These are phyloP conservation scores for Hyposmocoma kahamanoa DNA, from an alignment of 1,140 invertebrate genomes.

Conservation along the genomic window DNA sequence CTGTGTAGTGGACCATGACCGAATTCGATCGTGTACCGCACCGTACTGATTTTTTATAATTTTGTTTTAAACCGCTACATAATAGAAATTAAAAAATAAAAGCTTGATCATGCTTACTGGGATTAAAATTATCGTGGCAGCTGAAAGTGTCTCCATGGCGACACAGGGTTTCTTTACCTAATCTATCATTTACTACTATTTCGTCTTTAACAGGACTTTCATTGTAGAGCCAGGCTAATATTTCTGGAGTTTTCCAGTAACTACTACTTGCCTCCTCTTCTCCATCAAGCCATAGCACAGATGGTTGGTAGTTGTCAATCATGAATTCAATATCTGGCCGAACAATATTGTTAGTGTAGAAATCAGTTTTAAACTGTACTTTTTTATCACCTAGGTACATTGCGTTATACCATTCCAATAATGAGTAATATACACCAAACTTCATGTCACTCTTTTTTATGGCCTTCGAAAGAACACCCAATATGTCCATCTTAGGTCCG, in stretches of 20 bases:
- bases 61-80: too few species aligned
- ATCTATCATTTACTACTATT: conserved; percentile 91
- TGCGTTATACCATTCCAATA: conserved; percentile 95
- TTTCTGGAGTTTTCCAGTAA: conserved; percentile 88
- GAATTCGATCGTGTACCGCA: too few species aligned
- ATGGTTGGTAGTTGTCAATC: conserved; percentile 87
- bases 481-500: conserved; percentile 87
- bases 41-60: too few species aligned
- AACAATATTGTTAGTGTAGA: conserved; percentile 81
- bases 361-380: conserved; percentile 78
- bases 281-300: conserved; percentile 95
- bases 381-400: conserved; percentile 85
- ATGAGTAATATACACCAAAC: conserved; percentile 92
- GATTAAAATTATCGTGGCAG: conserved; percentile 89
- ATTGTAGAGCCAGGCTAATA: conserved; percentile 96
- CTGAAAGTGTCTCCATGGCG: conserved; percentile 93
- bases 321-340: conserved; percentile 85
- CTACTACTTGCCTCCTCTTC: conserved; percentile 87
- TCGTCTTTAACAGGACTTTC: conserved; percentile 93
- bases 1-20: too few species aligned
- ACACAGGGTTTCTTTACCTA: conserved; percentile 87
- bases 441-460: conserved; percentile 79
- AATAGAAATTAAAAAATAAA: too few species aligned
- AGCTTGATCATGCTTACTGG: too few species aligned
- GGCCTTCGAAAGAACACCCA: conserved; percentile 84